phyloP scores from a whole-genome alignment of 2,113 vertebrate genomes.

The Physeter macrocephalus region DNA sequence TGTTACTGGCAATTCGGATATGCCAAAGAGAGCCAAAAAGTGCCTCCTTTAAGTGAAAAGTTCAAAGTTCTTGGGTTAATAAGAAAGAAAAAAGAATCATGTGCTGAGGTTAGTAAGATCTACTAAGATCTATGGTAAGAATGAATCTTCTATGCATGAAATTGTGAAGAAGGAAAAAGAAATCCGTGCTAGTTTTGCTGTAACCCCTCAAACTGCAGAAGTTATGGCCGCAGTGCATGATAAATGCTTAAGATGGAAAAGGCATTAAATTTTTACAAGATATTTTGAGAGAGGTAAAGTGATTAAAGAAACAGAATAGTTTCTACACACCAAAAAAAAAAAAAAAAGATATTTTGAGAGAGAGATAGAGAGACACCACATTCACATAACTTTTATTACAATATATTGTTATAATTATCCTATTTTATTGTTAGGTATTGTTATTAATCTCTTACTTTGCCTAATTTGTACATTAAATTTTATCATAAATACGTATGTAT shows the following conservation, averaged over 20 bases:
- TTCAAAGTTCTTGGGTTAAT: background rate
- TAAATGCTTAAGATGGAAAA: background rate
- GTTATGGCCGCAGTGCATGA: background rate
- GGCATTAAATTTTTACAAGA: background rate
- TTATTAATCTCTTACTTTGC: background rate
- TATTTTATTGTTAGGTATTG: background rate
- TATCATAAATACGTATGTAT: background rate
- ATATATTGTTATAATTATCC: background rate
- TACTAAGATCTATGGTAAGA: background rate
- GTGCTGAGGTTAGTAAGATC: background rate
- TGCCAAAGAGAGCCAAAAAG: background rate
- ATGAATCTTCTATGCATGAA: background rate
- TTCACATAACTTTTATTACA: background rate
- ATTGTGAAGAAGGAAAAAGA: background rate
- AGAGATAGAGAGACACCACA: background rate
- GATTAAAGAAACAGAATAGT: background rate
- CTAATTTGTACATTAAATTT: background rate
- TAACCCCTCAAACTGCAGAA: background rate
- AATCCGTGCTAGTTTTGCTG: background rate
- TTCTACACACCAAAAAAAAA: background rate
- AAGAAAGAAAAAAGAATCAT: background rate
- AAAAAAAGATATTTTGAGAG: too few relatives aligned
- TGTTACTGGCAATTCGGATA: background rate
- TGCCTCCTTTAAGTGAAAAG: background rate
- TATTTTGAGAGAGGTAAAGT: background rate